A percentile compares a stretch with the other conserved stretches of the same genome.
These are phyloP conservation scores for Paraescarpia echinospica DNA, from an alignment of 1,140 invertebrate species.

Conservation along the genomic window DNA sequence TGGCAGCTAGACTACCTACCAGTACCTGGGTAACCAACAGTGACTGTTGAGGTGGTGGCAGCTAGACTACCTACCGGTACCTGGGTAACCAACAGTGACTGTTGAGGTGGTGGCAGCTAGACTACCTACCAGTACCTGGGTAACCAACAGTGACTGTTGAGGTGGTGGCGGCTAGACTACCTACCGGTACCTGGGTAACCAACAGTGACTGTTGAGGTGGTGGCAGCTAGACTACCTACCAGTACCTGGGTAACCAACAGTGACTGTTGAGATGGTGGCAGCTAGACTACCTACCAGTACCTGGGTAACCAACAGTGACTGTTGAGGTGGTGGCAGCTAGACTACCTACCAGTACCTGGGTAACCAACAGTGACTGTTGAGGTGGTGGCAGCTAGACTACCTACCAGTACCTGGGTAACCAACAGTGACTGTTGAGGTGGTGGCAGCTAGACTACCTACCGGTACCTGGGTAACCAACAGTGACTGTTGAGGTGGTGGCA, in stretches of 20 bases:
- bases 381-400: not conserved
- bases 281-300: not conserved
- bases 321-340: not conserved
- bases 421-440: not conserved
- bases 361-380: not conserved
- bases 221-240: not conserved
- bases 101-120: not conserved
- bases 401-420: not conserved
- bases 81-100: not conserved
- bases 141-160: no score
- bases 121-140: not conserved
- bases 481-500: not conserved
- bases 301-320: not conserved
- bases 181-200: no score
- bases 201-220: not conserved
- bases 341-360: not conserved
- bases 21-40: not conserved
- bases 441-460: not conserved
- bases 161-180: not conserved
- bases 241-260: not conserved
- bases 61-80: not conserved
- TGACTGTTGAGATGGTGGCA: not conserved
- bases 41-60: not conserved
- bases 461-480: not conserved
- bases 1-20: not conserved